Evolutionary conservation across 1,140 invertebrate genomes (phyloP), one percentile per base, ranked within the genome.

Genomic region (Drosophila gunungcola): DNA sequence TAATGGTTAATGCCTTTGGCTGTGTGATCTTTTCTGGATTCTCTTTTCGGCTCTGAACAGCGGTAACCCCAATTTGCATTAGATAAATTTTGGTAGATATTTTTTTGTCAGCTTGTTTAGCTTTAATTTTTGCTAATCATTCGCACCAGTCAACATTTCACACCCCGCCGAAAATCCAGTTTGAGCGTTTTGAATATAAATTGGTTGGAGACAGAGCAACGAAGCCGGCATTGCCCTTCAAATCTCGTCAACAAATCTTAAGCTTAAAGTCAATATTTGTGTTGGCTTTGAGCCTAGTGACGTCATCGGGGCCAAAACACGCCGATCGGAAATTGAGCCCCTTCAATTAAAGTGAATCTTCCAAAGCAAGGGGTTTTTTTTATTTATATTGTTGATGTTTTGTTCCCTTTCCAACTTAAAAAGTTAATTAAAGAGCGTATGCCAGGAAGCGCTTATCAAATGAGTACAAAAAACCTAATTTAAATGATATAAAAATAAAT

Each of bases 51-150:
- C 64, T 70, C 11, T 72, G 68, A 72, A 72, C 68, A 41, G 21
- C 11, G 43, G 4, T 70, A 70, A 72, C 65, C 68, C 52, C 65
- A 57, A 72, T 72, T 72, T 70, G 68, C 56, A 65, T 74, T 32
- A 74, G 52, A 74, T 43, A 16, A 55, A 55, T 74, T 55, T 45
- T 13, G 54, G 58, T 73, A 56, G 5, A 32, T 32, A 29, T 29
- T 51, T 34, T 52, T 61, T 56, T 65, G 57, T 68, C 58, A 55
- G 56, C 70, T 80, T 80, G 73, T 81, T 85, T 70, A 51, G 82
- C 74, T 81, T 74, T 78, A 81, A 86, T 86, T 81, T 76, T 78
- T 43, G 68, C 63, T 78, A 85, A 86, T 85, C 78, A 86, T 72
- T 67, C 77, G 57, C 73, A 61, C 73, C 67, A 81, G 68, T 51